phyloP scores from a whole-genome alignment of 2,797 vertebrate species.

The Acrossocheilus wenchowensis region DNA sequence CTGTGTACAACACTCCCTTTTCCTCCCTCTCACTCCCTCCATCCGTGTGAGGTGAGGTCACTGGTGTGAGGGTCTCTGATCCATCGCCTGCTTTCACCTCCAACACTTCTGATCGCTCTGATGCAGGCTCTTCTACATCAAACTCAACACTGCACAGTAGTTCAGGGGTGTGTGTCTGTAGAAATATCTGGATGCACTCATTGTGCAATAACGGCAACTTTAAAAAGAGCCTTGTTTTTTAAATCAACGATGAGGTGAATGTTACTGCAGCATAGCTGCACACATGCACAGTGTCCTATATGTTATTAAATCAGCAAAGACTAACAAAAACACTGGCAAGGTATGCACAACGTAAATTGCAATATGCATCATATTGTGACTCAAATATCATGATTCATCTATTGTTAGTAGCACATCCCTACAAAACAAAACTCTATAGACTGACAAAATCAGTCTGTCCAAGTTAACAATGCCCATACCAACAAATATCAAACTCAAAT shows the following conservation, averaged over 20 bases:
- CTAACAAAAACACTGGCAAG: not conserved
- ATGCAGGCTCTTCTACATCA: slow-evolving; percentile 1
- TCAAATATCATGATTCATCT: not conserved
- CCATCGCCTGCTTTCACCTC: slow-evolving; percentile 15
- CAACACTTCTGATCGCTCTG: not conserved
- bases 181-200: not conserved
- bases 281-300: not conserved
- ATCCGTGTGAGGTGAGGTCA: not conserved
- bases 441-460: not conserved
- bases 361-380: not conserved
- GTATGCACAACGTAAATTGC: not conserved
- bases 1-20: slow-evolving; percentile 19
- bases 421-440: not conserved
- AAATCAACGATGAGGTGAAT: not conserved
- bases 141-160: not conserved
- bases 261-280: not conserved
- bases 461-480: not conserved
- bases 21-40: not conserved
- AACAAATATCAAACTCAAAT: not conserved
- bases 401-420: not conserved
- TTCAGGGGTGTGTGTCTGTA: not conserved
- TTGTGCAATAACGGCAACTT: not conserved
- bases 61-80: not conserved
- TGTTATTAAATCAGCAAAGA: not conserved
- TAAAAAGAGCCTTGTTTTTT: not conserved